phyloP scores from a whole-genome alignment of 1,140 invertebrate species.

The Drosophila pachea region DNA sequence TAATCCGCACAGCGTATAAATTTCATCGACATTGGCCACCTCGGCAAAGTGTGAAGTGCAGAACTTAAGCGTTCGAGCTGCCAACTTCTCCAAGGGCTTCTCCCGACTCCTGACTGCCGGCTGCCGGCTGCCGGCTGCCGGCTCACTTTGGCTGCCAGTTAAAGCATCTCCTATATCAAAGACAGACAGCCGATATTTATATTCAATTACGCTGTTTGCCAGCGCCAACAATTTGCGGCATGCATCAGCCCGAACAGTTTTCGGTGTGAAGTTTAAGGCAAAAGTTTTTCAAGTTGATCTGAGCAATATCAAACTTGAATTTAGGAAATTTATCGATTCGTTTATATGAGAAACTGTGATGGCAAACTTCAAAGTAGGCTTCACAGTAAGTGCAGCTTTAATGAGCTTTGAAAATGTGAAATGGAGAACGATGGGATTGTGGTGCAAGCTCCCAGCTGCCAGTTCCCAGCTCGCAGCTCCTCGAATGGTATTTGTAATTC shows the following conservation, averaged over 20 bases:
- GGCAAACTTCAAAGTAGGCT: too few relatives aligned
- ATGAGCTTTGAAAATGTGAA: background rate
- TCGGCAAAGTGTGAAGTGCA: slow-evolving; percentile 43
- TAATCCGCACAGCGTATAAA: slow-evolving; percentile 55
- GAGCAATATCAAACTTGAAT: too few relatives aligned
- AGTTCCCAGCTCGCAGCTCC: too few relatives aligned
- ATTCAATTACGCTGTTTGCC: slow-evolving; percentile 51
- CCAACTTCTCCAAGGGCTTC: slow-evolving; percentile 33
- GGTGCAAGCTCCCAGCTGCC: too few relatives aligned
- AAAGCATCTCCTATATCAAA: slow-evolving; percentile 12
- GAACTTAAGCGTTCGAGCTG: slow-evolving; percentile 20
- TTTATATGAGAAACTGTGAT: too few relatives aligned
- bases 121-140: background rate
- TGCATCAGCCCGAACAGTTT: slow-evolving; percentile 5
- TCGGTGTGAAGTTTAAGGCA: background rate
- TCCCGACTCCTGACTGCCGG: too few relatives aligned
- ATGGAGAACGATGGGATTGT: background rate
- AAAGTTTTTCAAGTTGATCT: background rate
- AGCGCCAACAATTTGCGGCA: slow-evolving; percentile 35
- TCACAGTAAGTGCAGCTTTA: background rate
- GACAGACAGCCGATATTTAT: slow-evolving; percentile 51
- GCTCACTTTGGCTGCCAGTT: background rate
- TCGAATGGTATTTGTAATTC: too few relatives aligned
- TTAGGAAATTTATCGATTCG: too few relatives aligned
- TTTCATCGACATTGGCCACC: slow-evolving; percentile 43